A percentile compares a stretch with the other conserved stretches of the same genome.
Conservation (phyloP, 2,888 invertebrate species). For the Brenthis daphne region DNA sequence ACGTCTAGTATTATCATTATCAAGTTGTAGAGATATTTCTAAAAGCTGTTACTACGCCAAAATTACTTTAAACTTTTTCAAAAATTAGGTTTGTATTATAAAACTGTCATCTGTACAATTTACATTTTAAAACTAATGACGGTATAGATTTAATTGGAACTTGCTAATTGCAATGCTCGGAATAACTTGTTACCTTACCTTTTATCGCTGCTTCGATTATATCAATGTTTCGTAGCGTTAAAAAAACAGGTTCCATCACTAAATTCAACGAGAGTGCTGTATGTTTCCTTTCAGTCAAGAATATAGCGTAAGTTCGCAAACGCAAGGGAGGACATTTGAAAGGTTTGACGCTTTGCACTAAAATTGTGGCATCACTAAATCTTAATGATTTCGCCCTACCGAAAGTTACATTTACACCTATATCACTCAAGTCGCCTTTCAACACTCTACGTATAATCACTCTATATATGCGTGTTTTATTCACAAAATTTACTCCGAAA, state of each 20-base stretch:
- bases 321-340: slow-evolving; percentile 58
- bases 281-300: slow-evolving; percentile 59
- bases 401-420: slow-evolving; percentile 61
- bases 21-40: too few relatives aligned
- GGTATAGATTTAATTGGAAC: too few relatives aligned
- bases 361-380: slow-evolving; percentile 65
- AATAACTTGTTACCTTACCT: slow-evolving; percentile 54
- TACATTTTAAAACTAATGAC: slow-evolving; percentile 8
- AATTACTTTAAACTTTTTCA: too few relatives aligned
- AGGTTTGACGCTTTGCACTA: slow-evolving; percentile 56
- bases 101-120: too few relatives aligned
- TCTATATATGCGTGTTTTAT: slow-evolving; percentile 59
- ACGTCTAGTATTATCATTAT: too few relatives aligned
- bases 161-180: slow-evolving; percentile 12
- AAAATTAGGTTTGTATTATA: too few relatives aligned
- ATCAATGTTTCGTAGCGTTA: slow-evolving; percentile 64
- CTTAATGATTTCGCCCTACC: slow-evolving; percentile 57
- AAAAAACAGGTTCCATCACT: slow-evolving; percentile 63
- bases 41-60: too few relatives aligned
- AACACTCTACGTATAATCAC: slow-evolving; percentile 71
- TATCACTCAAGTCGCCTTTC: slow-evolving; percentile 70
- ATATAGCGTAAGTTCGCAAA: slow-evolving; percentile 66
- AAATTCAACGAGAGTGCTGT: slow-evolving; percentile 52
- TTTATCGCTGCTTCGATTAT: slow-evolving; percentile 69
- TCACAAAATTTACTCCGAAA: slow-evolving; percentile 53